Conservation (phyloP, 2,113 vertebrate species). For the Mus musculus region GRCm39 chr4:129563501-129564000, state of each 20-base stretch:
- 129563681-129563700: not conserved
- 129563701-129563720: not conserved
- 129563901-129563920: no score
- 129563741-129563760: no score
- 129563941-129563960: not conserved
- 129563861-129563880: no score
- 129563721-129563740: not conserved
- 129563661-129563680: not conserved
- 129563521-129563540: no score
- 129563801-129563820: no score
- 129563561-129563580: not conserved
- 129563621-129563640: not conserved
- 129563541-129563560: not conserved
- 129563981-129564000: not conserved
- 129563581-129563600: not conserved
- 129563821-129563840: no score
- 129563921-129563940: not conserved
- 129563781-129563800: no score
- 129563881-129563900: no score
- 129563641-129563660: no score
- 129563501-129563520: no score
- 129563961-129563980: conserved; percentile 22
- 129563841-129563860: no score
- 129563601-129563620: not conserved
- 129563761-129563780: no score